These are phyloP conservation scores for Nipponia nippon DNA, from an alignment of 2,113 vertebrate genomes.

Conservation along the genomic window DNA sequence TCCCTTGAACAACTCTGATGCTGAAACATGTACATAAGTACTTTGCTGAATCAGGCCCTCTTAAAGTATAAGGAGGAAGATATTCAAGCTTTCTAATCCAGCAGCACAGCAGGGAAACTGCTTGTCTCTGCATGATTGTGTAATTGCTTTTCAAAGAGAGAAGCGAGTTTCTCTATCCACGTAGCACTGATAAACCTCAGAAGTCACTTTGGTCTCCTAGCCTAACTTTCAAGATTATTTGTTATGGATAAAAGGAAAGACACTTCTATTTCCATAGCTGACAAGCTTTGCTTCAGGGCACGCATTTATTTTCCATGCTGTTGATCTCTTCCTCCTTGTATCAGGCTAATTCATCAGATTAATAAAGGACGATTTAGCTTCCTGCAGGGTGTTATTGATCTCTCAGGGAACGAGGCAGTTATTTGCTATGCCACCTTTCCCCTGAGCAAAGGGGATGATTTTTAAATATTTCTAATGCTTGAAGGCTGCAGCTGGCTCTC, in stretches of 20 bases:
- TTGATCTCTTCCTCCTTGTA: slow-evolving; percentile 49
- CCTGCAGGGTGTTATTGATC: slow-evolving; percentile 56
- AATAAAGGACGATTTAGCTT: slow-evolving; percentile 64
- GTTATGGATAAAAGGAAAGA: slow-evolving; percentile 51
- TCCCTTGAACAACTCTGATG: background rate
- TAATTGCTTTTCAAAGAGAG: slow-evolving; percentile 48
- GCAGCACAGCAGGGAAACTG: slow-evolving; percentile 14
- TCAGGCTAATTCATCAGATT: slow-evolving; percentile 63
- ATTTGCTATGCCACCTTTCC: background rate
- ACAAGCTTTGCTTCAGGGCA: slow-evolving; percentile 56
- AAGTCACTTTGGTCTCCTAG: slow-evolving; percentile 43
- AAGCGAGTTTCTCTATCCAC: background rate
- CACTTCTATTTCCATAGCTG: slow-evolving; percentile 51
- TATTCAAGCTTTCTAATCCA: background rate
- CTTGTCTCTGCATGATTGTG: slow-evolving; percentile 11
- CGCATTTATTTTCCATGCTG: slow-evolving; percentile 60
- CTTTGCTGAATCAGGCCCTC: slow-evolving; percentile 4
- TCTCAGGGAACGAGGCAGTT: background rate
- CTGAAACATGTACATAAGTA: background rate
- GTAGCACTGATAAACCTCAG: slow-evolving; percentile 10
- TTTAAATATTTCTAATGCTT: slow-evolving; percentile 33
- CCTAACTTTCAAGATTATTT: slow-evolving; percentile 49
- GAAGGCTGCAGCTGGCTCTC: background rate
- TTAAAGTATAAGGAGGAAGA: background rate
- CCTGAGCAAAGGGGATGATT: slow-evolving; percentile 1